These are phyloP conservation scores for Philonicus albiceps DNA, from an alignment of 2,888 invertebrate genomes.

Conservation along the genomic window DNA sequence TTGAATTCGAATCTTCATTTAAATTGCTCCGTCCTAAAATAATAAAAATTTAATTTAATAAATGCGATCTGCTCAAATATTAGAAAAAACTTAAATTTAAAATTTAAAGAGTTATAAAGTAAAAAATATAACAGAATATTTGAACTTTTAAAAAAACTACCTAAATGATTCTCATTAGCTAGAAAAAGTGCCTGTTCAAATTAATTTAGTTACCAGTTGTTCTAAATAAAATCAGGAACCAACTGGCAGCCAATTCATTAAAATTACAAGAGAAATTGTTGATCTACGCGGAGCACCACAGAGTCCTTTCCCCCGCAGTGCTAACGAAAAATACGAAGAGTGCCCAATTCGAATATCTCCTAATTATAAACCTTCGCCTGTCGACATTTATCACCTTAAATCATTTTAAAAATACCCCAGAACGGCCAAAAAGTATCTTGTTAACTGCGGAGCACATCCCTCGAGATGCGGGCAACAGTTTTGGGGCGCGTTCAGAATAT, in stretches of 20 bases:
- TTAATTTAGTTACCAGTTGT: background rate
- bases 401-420: slow-evolving; percentile 33
- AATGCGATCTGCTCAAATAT: no score
- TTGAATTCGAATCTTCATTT: no score
- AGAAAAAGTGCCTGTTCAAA: background rate
- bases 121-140: background rate
- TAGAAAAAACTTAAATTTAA: no score
- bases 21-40: no score
- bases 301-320: background rate
- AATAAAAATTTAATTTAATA: no score
- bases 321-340: background rate
- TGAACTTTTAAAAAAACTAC: background rate
- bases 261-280: background rate
- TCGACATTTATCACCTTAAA: slow-evolving; percentile 38
- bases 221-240: background rate
- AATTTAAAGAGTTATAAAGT: no score
- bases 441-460: background rate
- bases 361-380: slow-evolving; percentile 11
- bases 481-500: background rate
- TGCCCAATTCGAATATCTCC: background rate
- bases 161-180: background rate
- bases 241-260: background rate
- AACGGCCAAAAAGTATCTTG: background rate
- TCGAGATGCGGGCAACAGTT: background rate
- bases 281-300: background rate